These are phyloP conservation scores for Baronia brevicornis DNA, from an alignment of 2,888 invertebrate species.

Conservation along the genomic window DNA sequence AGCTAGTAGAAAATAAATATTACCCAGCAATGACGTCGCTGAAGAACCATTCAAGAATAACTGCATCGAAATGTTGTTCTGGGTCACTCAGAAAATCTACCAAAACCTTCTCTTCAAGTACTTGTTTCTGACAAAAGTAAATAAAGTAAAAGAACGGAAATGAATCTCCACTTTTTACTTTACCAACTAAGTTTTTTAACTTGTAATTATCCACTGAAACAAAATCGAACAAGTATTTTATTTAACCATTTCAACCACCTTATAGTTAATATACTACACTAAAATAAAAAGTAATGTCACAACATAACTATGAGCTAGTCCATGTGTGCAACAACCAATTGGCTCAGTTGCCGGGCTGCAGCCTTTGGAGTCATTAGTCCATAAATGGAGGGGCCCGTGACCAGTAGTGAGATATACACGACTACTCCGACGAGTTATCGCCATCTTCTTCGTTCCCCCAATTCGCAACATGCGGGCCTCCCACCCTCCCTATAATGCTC, in stretches of 20 bases:
- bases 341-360: too few relatives aligned
- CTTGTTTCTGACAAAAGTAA: constrained; percentile 26
- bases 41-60: constrained; percentile 49
- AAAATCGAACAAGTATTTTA: constrained; percentile 19
- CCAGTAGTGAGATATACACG: too few relatives aligned
- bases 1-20: too few relatives aligned
- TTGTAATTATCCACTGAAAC: constrained; percentile 34
- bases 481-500: too few relatives aligned
- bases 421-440: too few relatives aligned
- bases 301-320: too few relatives aligned
- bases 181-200: constrained; percentile 36
- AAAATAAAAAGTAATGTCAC: too few relatives aligned
- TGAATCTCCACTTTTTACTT: constrained; percentile 30
- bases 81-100: constrained; percentile 34
- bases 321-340: too few relatives aligned
- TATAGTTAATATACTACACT: neutral
- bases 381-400: too few relatives aligned
- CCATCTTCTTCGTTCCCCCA: too few relatives aligned
- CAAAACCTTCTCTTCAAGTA: constrained; percentile 30
- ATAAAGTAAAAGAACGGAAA: constrained; percentile 28
- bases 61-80: constrained; percentile 40
- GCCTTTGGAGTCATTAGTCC: too few relatives aligned
- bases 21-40: constrained; percentile 37
- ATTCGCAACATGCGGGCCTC: too few relatives aligned
- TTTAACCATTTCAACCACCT: neutral